Conservation (phyloP, 2,888 invertebrate genomes). For the Apodemia zela region DNA sequence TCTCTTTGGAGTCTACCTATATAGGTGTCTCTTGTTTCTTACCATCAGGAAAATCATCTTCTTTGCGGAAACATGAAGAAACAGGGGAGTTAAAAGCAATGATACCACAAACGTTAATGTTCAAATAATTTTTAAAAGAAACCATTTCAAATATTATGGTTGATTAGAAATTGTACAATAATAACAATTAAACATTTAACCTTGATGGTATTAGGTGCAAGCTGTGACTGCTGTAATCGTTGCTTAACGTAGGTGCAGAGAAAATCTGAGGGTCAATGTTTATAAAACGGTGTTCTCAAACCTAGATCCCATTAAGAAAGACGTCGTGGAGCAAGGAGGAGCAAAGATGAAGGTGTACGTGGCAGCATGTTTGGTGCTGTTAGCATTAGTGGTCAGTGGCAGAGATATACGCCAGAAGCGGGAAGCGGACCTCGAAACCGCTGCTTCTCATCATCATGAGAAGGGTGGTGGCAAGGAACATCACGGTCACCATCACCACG, state of each 20-base stretch:
- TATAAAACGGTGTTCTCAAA: constrained; percentile 64
- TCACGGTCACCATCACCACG: too few relatives aligned
- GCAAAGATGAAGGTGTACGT: constrained; percentile 58
- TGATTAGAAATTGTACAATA: constrained; percentile 18
- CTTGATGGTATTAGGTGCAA: constrained; percentile 44
- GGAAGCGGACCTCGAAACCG: constrained; percentile 73
- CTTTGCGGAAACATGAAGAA: too few relatives aligned
- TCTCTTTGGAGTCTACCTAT: too few relatives aligned
- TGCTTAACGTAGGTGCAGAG: constrained; percentile 56
- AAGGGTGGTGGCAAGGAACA: constrained; percentile 83
- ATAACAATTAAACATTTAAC: constrained; percentile 49
- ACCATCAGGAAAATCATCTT: too few relatives aligned
- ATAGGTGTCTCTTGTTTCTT: too few relatives aligned
- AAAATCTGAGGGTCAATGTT: constrained; percentile 57
- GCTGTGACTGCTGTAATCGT: constrained; percentile 50
- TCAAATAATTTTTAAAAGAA: neutral
- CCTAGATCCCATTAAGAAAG: constrained; percentile 51
- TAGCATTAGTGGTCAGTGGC: constrained; percentile 66
- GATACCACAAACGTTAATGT: too few relatives aligned
- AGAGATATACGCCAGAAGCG: constrained; percentile 63
- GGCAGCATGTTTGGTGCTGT: constrained; percentile 51
- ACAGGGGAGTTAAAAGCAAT: too few relatives aligned
- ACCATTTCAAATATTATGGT: neutral
- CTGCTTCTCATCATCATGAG: constrained; percentile 66
- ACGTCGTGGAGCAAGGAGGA: constrained; percentile 44